Conservation (phyloP, 2,797 vertebrate genomes). For the Microcaecilia unicolor region DNA sequence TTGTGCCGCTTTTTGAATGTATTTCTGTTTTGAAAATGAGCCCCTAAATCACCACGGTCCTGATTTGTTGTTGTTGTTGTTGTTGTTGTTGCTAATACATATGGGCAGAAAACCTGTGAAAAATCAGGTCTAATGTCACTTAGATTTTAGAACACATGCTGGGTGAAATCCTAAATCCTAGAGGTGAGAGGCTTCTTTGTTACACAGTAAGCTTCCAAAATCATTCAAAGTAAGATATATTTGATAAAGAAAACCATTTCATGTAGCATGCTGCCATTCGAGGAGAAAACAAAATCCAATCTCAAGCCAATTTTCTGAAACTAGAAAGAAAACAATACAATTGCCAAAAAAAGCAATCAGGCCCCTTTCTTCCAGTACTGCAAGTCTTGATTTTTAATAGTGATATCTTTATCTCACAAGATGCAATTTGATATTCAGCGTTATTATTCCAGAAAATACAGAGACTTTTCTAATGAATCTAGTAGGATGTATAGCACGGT, state of each 20-base stretch:
- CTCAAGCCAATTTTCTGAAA: constrained; percentile 37
- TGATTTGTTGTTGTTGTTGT: too few relatives aligned
- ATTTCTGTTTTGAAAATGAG: too few relatives aligned
- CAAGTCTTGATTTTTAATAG: constrained; percentile 45
- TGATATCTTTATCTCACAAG: constrained; percentile 29
- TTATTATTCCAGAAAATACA: constrained; percentile 14
- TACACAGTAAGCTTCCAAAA: constrained; percentile 15
- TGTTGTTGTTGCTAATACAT: too few relatives aligned
- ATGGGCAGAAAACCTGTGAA: too few relatives aligned
- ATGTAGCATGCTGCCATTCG: constrained; percentile 14
- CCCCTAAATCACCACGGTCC: too few relatives aligned
- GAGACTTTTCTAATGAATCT: constrained; percentile 6
- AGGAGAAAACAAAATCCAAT: constrained; percentile 33
- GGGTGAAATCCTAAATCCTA: too few relatives aligned
- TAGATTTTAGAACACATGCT: too few relatives aligned
- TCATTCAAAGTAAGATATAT: constrained; percentile 13
- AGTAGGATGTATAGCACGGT: constrained; percentile 17
- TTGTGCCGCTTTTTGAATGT: too few relatives aligned
- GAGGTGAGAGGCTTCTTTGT: neutral
- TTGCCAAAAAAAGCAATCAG: constrained; percentile 36
- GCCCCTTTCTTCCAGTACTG: constrained; percentile 13
- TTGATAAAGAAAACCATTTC: constrained; percentile 29
- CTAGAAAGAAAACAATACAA: constrained; percentile 32
- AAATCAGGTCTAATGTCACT: too few relatives aligned
- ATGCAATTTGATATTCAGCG: constrained; percentile 25